A percentile compares a stretch with the other conserved stretches of the same genome.
phyloP scores from a whole-genome alignment of 2,797 vertebrate species.

The Arnoldichthys spilopterus region DNA sequence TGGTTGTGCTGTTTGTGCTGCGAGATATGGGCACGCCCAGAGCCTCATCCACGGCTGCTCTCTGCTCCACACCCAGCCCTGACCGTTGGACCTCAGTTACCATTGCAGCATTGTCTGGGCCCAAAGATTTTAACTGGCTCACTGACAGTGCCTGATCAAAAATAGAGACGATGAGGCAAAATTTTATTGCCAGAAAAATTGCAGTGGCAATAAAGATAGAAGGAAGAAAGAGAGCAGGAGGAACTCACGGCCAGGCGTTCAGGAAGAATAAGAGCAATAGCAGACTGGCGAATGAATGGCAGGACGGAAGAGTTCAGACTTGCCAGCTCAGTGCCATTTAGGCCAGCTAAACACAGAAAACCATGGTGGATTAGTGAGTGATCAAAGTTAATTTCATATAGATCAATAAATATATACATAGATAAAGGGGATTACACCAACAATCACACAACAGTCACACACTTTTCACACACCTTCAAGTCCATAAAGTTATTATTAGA shows the following conservation, averaged over 20 bases:
- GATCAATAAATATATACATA: too few species aligned
- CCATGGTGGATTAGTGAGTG: not conserved
- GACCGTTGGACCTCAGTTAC: slow-evolving; percentile 66
- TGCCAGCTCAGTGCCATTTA: slow-evolving; percentile 62
- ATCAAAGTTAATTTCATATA: too few species aligned
- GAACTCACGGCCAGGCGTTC: slow-evolving; percentile 67
- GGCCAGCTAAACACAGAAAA: slow-evolving; percentile 65
- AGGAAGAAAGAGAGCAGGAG: slow-evolving; percentile 14
- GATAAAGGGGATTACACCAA: too few species aligned
- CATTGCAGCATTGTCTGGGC: slow-evolving; percentile 71
- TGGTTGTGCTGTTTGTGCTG: not conserved
- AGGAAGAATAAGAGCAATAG: slow-evolving; percentile 66
- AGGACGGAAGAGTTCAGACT: slow-evolving; percentile 63
- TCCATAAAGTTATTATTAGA: too few species aligned
- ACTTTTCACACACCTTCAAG: too few species aligned
- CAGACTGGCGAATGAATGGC: slow-evolving; percentile 57
- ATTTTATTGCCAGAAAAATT: not conserved
- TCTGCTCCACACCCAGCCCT: slow-evolving; percentile 50
- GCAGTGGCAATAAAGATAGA: not conserved
- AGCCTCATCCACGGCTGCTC: slow-evolving; percentile 54
- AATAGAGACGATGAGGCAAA: not conserved
- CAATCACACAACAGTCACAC: too few species aligned
- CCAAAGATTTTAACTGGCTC: slow-evolving; percentile 69
- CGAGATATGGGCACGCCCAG: slow-evolving; percentile 13
- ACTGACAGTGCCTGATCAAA: slow-evolving; percentile 65